A percentile compares a stretch with the other conserved stretches of the same genome.
phyloP scores from a whole-genome alignment of 2,797 vertebrate genomes.

The Carduelis carduelis region DNA sequence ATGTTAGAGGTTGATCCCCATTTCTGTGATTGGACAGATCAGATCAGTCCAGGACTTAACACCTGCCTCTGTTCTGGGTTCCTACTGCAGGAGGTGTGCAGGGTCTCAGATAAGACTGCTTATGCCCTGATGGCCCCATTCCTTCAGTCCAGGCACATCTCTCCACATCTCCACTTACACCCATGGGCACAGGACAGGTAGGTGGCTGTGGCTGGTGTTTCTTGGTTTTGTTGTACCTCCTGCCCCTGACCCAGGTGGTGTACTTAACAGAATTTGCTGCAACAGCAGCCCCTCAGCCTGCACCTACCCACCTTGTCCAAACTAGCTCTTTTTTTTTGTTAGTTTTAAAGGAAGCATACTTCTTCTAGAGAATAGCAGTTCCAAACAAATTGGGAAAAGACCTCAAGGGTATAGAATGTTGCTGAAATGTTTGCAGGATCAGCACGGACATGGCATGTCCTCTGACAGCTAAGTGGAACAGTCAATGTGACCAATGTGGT shows the following conservation, averaged over 20 bases:
- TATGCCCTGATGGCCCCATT: rapidly evolving
- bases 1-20: not conserved
- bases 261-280: not conserved
- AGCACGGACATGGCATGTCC: not conserved
- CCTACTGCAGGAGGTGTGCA: not conserved
- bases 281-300: not conserved
- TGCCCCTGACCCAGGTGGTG: rapidly evolving
- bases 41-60: not conserved
- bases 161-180: not conserved
- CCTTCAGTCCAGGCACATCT: not conserved
- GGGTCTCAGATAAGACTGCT: not conserved
- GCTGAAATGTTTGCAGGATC: not conserved
- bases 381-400: not conserved
- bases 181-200: rapidly evolving
- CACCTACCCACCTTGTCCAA: not conserved
- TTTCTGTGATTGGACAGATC: not conserved
- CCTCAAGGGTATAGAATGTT: not conserved
- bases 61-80: not conserved
- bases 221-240: not conserved
- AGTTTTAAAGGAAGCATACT: not conserved
- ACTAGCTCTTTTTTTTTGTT: not conserved
- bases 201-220: not conserved
- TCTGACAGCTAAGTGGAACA: not conserved
- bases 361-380: not conserved
- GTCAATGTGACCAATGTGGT: not conserved